A percentile compares a stretch with the other conserved stretches of the same genome.
Evolutionary conservation across 2,113 vertebrate species (phyloP).

Genomic region (Pavo muticus): DNA sequence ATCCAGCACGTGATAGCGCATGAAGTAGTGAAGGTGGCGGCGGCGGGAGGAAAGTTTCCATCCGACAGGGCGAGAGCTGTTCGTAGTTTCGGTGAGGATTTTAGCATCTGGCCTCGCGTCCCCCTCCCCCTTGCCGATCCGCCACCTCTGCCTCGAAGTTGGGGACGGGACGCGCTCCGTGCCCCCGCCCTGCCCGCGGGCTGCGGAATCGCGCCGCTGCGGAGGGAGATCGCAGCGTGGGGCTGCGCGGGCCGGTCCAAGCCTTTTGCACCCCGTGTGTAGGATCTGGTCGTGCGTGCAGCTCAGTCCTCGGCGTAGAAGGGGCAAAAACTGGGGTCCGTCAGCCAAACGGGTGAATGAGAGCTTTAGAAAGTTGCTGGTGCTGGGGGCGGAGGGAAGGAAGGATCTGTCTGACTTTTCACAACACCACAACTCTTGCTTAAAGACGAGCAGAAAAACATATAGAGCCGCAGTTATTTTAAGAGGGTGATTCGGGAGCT

Average conservation of each 20-base stretch:
- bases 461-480: not conserved
- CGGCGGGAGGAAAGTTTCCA: not conserved
- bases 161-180: not conserved
- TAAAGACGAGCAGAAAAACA: not conserved
- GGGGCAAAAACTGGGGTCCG: not conserved
- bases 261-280: not conserved
- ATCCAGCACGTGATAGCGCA: constrained; percentile 37
- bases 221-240: not conserved
- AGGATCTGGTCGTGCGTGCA: not conserved
- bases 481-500: not conserved
- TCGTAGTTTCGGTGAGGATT: constrained; percentile 6
- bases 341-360: not conserved
- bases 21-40: constrained; percentile 60
- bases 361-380: not conserved
- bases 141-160: constrained; percentile 19
- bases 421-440: not conserved
- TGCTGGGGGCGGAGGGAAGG: not conserved
- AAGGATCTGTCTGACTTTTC: not conserved
- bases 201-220: not conserved
- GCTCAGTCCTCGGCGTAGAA: not conserved
- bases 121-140: not conserved
- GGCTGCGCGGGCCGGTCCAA: not conserved
- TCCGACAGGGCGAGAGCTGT: not conserved
- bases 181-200: constrained; percentile 7
- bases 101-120: constrained; percentile 8